These are phyloP conservation scores for Heliornis fulica DNA, from an alignment of 2,113 vertebrate species.

Conservation along the genomic window DNA sequence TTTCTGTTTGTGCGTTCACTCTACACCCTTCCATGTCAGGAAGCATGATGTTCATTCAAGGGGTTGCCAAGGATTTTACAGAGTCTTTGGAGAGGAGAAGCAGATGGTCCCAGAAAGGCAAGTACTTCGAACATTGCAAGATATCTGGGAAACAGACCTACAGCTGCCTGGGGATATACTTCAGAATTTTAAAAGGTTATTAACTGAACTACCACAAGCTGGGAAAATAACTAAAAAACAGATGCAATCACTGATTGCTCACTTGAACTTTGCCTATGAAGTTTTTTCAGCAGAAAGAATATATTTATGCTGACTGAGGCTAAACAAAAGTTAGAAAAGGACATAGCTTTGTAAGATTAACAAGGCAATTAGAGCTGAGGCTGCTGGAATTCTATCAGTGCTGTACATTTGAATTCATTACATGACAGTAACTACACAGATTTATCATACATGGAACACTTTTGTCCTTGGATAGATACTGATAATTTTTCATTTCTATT, in stretches of 20 bases:
- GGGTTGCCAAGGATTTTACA: conserved; percentile 30
- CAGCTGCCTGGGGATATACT: conserved; percentile 36
- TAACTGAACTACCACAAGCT: conserved; percentile 57
- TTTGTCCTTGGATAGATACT: not conserved
- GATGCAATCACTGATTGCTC: conserved; percentile 64
- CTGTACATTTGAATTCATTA: not conserved
- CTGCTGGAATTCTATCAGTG: not conserved
- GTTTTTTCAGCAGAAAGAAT: conserved; percentile 44
- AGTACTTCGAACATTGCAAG: not conserved
- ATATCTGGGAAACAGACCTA: conserved; percentile 31
- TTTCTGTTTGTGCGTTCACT: not conserved
- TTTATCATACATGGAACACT: not conserved
- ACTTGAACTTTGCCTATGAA: conserved; percentile 63
- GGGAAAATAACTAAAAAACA: conserved; percentile 57
- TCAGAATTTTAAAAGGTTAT: conserved; percentile 54
- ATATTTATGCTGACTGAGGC: conserved; percentile 49
- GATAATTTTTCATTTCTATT: not conserved
- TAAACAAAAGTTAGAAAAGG: conserved; percentile 32
- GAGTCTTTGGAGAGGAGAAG: conserved; percentile 14
- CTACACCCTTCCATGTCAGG: not conserved
- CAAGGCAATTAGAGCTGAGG: conserved; percentile 6
- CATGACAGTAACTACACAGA: not conserved
- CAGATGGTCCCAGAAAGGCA: conserved; percentile 24
- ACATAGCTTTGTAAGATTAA: conserved; percentile 40
- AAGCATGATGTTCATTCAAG: not conserved